A percentile compares a stretch with the other conserved stretches of the same genome.
These are phyloP conservation scores for Agapostemon virescens DNA, from an alignment of 2,888 invertebrate species.

Conservation along the genomic window DNA sequence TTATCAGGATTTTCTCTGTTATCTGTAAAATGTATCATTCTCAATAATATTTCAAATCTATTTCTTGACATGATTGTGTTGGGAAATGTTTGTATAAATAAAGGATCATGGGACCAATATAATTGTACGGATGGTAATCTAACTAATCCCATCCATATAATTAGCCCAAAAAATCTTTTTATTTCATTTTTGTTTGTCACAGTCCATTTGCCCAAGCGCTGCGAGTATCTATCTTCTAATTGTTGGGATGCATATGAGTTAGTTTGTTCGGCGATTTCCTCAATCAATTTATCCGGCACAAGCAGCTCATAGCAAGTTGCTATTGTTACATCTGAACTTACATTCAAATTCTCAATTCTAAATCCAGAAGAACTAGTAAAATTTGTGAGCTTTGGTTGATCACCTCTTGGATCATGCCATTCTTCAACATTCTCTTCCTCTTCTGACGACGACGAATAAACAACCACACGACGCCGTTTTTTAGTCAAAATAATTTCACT, in stretches of 20 bases:
- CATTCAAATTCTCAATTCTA: background rate
- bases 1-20: conserved; percentile 47
- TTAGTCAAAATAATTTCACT: conserved; percentile 38
- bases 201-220: conserved; percentile 23
- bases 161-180: conserved; percentile 63
- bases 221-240: conserved; percentile 7
- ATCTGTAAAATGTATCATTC: conserved; percentile 50
- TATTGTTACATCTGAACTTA: conserved; percentile 13
- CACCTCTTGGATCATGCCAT: conserved; percentile 29
- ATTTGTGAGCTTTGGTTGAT: conserved; percentile 20
- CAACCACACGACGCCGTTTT: conserved; percentile 35
- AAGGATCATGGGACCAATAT: conserved; percentile 29
- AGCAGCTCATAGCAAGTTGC: conserved; percentile 18
- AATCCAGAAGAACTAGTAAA: conserved; percentile 30
- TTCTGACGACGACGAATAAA: conserved; percentile 37
- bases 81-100: conserved; percentile 22
- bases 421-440: conserved; percentile 41
- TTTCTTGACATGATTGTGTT: conserved; percentile 24
- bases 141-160: conserved; percentile 71
- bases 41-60: conserved; percentile 29
- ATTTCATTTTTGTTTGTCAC: conserved; percentile 20
- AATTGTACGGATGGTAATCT: conserved; percentile 55
- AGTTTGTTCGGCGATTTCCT: conserved; percentile 23
- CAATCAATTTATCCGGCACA: conserved; percentile 24
- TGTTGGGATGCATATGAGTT: conserved; percentile 30